Conservation (phyloP, 2,797 vertebrate genomes). For the Rhynchonycteris naso region DNA sequence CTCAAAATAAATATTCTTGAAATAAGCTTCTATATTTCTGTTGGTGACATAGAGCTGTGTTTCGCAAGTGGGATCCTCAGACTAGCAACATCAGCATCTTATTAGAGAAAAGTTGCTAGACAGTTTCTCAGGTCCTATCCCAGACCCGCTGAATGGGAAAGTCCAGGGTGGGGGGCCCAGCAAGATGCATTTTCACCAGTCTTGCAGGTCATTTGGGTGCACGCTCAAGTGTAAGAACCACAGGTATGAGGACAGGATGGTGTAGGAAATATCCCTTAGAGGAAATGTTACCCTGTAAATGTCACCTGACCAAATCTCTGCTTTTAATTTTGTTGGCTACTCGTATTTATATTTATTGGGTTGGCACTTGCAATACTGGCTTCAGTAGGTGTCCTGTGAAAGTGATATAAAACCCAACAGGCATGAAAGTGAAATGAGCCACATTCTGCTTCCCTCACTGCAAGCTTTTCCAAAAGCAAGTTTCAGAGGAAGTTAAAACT, state of each 20-base stretch:
- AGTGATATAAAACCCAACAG: neutral
- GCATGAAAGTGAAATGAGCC: neutral
- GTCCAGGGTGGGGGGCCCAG: no score
- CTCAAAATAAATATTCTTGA: conserved; percentile 27
- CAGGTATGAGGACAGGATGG: neutral
- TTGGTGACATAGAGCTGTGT: neutral
- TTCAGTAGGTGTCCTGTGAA: neutral
- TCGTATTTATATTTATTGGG: neutral
- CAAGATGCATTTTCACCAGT: neutral
- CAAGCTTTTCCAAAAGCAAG: conserved; percentile 9
- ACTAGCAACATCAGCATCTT: neutral
- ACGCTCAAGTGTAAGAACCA: neutral
- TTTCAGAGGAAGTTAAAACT: neutral
- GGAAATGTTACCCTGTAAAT: neutral
- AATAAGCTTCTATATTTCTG: neutral
- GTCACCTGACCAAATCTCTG: neutral
- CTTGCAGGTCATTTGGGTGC: fast-evolving
- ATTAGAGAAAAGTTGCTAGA: neutral
- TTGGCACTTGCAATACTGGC: conserved; percentile 45
- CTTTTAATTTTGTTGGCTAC: neutral
- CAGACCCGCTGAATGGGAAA: neutral
- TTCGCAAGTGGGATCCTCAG: neutral
- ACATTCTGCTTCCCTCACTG: neutral
- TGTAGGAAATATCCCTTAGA: neutral
- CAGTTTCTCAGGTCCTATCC: neutral